Evolutionary conservation across 2,888 invertebrate species (phyloP), one percentile per base, ranked within the genome.

Genomic region (Meloe dianella): DNA sequence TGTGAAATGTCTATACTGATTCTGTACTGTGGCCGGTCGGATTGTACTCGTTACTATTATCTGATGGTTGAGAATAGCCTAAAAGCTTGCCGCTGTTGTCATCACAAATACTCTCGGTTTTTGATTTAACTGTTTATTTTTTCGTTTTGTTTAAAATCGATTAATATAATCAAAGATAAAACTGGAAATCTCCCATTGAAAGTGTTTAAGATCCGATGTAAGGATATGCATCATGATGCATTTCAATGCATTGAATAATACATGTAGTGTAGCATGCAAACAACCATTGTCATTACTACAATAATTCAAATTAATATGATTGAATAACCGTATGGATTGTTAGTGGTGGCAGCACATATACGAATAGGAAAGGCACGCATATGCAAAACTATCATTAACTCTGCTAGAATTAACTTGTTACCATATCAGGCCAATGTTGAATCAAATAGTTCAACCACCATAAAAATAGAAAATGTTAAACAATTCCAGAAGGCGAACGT

Each of bases 251-350:
- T 68, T 70, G 71, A 73, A 74, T 74, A 71, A 74, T 73, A 68
- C 68, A 74, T 71, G 69, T 67, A 69, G 72, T 70, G 68, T 59
- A 63, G 68, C 74, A 75, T 75, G 75, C 75, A 74, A 75, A 61
- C 67, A 64, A 24, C 54, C 22, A 54, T 54, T 74, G 68, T 71
- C 68, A 75, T 72, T 74, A 72, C 74, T 75, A 71, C 68, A 73
- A 71, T 73, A 73, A 75, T 73, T 73, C 71, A 72, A 73, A 75
- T 74, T 74, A 75, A 71, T 73, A 69, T 69, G 73, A 74, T 75
- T 75, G 68, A 66, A 70, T 66, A 66, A 67, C 69, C 66, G 69
- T 69, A 66, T 56, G 63, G 58, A 30, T 60, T 63, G 65, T 65
- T 67, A 67, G 63, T 61, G 20, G 67, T 57, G 57, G 67, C 35